Evolutionary conservation across 2,888 invertebrate genomes (phyloP).

Genomic region (Lasiommata megera): DNA sequence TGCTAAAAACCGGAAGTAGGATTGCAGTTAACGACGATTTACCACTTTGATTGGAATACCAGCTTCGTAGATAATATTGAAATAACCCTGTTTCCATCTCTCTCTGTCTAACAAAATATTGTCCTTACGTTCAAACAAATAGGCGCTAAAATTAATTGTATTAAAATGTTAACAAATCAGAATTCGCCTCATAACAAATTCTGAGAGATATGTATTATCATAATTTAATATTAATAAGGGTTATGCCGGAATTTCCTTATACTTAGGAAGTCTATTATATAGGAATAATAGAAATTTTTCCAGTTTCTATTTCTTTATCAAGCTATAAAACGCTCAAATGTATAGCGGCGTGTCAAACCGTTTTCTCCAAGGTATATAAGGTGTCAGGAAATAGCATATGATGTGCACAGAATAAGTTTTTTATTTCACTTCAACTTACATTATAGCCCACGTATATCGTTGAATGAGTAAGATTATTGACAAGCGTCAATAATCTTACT

Average conservation of each 20-base stretch:
- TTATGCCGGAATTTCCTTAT: neutral
- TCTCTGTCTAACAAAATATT: too few species aligned
- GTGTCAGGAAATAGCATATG: too few species aligned
- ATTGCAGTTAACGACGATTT: neutral
- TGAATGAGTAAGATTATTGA: too few species aligned
- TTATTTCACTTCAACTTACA: too few species aligned
- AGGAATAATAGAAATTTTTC: neutral
- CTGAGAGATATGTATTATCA: neutral
- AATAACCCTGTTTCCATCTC: neutral
- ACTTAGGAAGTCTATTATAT: neutral
- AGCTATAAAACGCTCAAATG: too few species aligned
- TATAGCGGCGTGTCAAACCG: too few species aligned
- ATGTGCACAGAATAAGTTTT: too few species aligned
- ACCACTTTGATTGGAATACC: neutral
- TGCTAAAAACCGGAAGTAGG: too few species aligned
- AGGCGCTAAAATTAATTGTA: neutral
- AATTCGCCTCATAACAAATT: neutral
- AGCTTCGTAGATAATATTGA: neutral
- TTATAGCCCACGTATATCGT: too few species aligned
- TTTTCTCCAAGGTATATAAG: too few species aligned
- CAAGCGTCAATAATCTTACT: too few species aligned
- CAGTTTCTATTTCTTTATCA: too few species aligned
- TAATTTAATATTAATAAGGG: neutral
- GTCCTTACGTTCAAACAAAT: neutral
- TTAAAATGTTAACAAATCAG: neutral